phyloP scores from a whole-genome alignment of 2,113 vertebrate genomes.

The Piaya cayana region DNA sequence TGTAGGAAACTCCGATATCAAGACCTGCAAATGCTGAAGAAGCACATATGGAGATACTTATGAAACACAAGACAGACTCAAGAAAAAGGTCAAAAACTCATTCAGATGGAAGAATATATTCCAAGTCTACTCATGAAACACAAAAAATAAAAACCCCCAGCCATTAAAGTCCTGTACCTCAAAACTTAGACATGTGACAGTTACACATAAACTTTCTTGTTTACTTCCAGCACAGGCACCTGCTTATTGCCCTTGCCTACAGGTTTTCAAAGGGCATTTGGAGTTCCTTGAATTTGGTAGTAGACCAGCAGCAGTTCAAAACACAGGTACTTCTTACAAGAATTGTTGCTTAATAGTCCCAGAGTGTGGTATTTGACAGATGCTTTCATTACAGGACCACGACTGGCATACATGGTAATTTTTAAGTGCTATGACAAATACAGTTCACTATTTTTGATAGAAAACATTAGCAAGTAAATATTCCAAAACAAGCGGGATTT shows the following conservation, averaged over 20 bases:
- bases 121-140: background rate
- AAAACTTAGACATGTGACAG: background rate
- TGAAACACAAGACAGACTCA: fast-evolving
- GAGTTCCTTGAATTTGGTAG: background rate
- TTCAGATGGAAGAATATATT: background rate
- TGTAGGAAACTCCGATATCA: background rate
- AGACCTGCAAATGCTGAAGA: background rate
- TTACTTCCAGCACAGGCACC: background rate
- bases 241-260: background rate
- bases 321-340: background rate
- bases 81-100: background rate
- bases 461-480: background rate
- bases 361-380: background rate
- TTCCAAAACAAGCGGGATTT: background rate
- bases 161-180: fast-evolving
- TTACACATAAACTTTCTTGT: background rate
- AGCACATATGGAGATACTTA: fast-evolving
- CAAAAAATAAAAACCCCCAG: background rate
- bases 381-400: background rate
- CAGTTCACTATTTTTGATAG: background rate
- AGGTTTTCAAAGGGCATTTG: background rate
- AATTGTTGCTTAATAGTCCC: background rate
- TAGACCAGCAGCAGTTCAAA: background rate
- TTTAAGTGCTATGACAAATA: background rate
- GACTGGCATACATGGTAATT: background rate